Conservation (phyloP, 2,113 vertebrate genomes). For the Toxostoma redivivum region DNA sequence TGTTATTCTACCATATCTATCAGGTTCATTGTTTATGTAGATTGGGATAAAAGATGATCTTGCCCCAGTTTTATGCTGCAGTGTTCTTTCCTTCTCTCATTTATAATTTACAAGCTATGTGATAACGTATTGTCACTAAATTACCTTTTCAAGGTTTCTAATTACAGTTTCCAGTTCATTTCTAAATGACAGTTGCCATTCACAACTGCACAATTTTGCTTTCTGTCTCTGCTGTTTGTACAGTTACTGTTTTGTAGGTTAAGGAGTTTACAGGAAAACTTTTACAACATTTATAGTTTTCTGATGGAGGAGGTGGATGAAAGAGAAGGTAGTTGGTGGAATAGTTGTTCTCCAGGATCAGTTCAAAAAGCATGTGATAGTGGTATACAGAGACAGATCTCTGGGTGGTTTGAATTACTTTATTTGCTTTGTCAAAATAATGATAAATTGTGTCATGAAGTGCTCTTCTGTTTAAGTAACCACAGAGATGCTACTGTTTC, state of each 20-base stretch:
- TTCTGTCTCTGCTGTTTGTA: background rate
- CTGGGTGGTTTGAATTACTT: background rate
- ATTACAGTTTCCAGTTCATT: slow-evolving; percentile 77
- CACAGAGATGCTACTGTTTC: background rate
- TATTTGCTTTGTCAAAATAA: background rate
- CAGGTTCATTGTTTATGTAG: slow-evolving; percentile 57
- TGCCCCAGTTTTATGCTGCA: slow-evolving; percentile 20
- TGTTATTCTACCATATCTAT: background rate
- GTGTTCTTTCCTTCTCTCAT: slow-evolving; percentile 76
- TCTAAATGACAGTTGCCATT: slow-evolving; percentile 41
- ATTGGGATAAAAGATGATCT: slow-evolving; percentile 40
- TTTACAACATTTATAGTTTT: background rate
- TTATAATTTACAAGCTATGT: slow-evolving; percentile 75
- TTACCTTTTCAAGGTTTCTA: slow-evolving; percentile 70
- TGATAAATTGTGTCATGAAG: background rate
- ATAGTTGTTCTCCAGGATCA: background rate
- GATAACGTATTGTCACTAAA: slow-evolving; percentile 70
- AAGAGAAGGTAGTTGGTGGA: background rate
- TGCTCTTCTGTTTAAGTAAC: background rate
- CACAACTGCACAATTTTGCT: background rate
- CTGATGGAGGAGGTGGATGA: background rate
- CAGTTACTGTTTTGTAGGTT: background rate
- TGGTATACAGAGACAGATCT: background rate
- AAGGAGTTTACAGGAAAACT: background rate
- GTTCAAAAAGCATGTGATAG: background rate